A percentile compares a stretch with the other conserved stretches of the same genome.
These are phyloP conservation scores for Achatina immaculata DNA, from an alignment of 1,140 invertebrate genomes.

Conservation along the genomic window DNA sequence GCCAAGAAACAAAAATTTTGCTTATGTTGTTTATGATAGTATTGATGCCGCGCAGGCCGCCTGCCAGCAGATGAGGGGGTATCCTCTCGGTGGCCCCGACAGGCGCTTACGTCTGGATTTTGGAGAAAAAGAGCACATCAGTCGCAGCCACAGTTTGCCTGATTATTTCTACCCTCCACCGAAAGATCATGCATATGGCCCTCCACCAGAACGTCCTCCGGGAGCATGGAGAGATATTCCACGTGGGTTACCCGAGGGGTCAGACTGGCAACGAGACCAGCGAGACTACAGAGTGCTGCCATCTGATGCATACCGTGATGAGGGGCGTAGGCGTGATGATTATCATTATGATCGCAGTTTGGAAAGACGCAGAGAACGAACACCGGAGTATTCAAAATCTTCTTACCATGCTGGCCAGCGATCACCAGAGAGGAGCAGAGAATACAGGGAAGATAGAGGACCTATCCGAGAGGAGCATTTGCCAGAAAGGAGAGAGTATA, in stretches of 20 bases:
- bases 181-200: slow-evolving; percentile 20
- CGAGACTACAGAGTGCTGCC: slow-evolving; percentile 28
- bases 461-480: slow-evolving; percentile 23
- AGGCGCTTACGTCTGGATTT: slow-evolving; percentile 91
- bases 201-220: slow-evolving; percentile 26
- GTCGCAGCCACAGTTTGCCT: slow-evolving; percentile 24
- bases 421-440: slow-evolving; percentile 31
- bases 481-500: slow-evolving; percentile 44
- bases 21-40: slow-evolving; percentile 96
- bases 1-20: slow-evolving; percentile 84
- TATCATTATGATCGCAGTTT: slow-evolving; percentile 23
- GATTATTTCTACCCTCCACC: slow-evolving; percentile 30
- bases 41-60: slow-evolving; percentile 96
- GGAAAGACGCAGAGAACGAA: slow-evolving; percentile 22
- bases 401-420: slow-evolving; percentile 3
- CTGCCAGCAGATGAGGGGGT: slow-evolving; percentile 96
- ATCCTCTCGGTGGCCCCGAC: slow-evolving; percentile 91
- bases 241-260: slow-evolving; percentile 45
- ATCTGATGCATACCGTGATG: slow-evolving; percentile 42
- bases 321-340: slow-evolving; percentile 44
- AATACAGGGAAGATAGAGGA: slow-evolving; percentile 31
- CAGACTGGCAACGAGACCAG: slow-evolving; percentile 46
- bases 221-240: slow-evolving; percentile 38
- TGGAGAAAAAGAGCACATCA: slow-evolving; percentile 77
- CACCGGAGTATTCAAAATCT: slow-evolving; percentile 26